Percentiles rank a stretch among this genome's conserved stretches.
These are phyloP conservation scores for Ctenodactylus gundi DNA, from an alignment of 2,113 vertebrate species.

Conservation along the genomic window DNA sequence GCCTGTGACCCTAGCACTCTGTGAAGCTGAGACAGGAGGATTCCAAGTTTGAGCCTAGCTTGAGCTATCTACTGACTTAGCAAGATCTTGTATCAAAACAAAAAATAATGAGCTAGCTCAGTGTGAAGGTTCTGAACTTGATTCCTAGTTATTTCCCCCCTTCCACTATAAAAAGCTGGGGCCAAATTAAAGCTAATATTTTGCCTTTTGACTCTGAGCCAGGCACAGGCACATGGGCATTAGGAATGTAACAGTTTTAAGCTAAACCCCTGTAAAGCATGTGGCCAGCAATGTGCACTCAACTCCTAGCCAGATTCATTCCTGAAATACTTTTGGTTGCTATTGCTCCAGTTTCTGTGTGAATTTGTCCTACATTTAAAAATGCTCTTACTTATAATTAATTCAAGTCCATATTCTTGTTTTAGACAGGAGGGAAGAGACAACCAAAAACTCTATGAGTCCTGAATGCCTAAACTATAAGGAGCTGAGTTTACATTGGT, in stretches of 20 bases:
- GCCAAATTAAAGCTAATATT: slow-evolving; percentile 43
- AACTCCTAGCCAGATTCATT: slow-evolving; percentile 49
- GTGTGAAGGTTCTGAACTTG: too few species aligned
- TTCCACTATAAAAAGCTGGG: too few species aligned
- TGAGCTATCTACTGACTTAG: too few species aligned
- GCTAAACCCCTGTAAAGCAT: slow-evolving; percentile 49
- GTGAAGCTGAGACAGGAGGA: too few species aligned
- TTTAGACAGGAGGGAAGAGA: slow-evolving; percentile 42
- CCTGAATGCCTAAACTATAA: slow-evolving; percentile 12
- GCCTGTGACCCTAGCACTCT: too few species aligned
- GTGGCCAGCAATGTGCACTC: neutral
- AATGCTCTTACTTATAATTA: slow-evolving; percentile 62
- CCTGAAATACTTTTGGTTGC: slow-evolving; percentile 65
- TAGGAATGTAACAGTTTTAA: slow-evolving; percentile 43
- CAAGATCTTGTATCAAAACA: too few species aligned
- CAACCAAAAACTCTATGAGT: slow-evolving; percentile 33
- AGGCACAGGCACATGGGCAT: slow-evolving; percentile 22
- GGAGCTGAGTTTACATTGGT: slow-evolving; percentile 39
- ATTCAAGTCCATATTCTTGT: slow-evolving; percentile 66
- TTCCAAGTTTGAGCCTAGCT: too few species aligned
- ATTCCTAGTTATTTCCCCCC: too few species aligned
- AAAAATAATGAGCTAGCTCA: too few species aligned
- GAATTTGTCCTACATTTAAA: slow-evolving; percentile 68
- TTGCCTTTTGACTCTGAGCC: slow-evolving; percentile 20
- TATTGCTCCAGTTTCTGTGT: slow-evolving; percentile 24